These are phyloP conservation scores for Habropoda laboriosa DNA, from an alignment of 1,140 invertebrate species.

Conservation along the genomic window DNA sequence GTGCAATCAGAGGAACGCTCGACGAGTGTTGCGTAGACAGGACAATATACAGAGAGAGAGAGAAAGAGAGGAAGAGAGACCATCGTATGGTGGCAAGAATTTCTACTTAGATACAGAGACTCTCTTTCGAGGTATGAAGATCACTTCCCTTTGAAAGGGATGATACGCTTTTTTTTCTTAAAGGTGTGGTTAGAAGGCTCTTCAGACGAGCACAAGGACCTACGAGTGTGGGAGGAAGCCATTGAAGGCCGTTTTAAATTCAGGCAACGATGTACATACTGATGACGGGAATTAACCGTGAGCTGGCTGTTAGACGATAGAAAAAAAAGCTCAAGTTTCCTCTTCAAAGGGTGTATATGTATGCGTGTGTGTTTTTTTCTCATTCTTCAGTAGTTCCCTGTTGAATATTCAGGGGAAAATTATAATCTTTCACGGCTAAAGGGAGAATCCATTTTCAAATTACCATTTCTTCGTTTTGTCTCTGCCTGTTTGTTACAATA, in stretches of 20 bases:
- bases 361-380: no score
- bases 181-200: neutral
- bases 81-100: neutral
- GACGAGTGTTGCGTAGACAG: neutral
- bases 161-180: conserved; percentile 24
- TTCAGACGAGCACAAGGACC: conserved; percentile 2
- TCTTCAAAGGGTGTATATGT: neutral
- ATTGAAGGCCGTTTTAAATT: conserved; percentile 15
- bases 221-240: neutral
- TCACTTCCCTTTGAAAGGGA: conserved; percentile 4
- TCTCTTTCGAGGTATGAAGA: conserved; percentile 1
- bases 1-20: neutral
- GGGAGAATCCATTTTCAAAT: neutral
- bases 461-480: neutral
- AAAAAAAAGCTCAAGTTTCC: neutral
- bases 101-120: neutral
- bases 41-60: no score
- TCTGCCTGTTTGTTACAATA: neutral
- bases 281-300: conserved; percentile 9
- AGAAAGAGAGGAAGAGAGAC: no score
- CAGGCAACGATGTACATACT: conserved; percentile 8
- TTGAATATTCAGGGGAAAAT: conserved; percentile 1
- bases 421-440: neutral
- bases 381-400: neutral
- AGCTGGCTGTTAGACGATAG: neutral